phyloP scores from a whole-genome alignment of 2,888 invertebrate genomes.

The Cancer borealis region DNA sequence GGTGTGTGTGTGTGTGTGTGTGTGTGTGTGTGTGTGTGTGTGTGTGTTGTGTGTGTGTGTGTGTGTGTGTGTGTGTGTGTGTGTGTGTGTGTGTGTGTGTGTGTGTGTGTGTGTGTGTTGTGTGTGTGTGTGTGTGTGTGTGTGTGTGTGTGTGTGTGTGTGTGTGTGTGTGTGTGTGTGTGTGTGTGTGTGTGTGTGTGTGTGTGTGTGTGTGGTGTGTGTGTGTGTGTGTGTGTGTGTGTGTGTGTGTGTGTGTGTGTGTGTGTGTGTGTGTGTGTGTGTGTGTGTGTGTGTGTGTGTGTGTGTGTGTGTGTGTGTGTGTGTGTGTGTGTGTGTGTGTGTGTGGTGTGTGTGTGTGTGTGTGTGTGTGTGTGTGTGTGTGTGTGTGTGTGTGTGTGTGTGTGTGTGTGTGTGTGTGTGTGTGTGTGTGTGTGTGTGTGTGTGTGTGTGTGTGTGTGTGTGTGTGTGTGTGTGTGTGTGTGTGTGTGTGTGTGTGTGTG shows the following conservation, averaged over 20 bases:
- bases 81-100: background rate
- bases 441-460: background rate
- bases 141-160: slow-evolving; percentile 21
- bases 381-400: slow-evolving; percentile 17
- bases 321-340: background rate
- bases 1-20: slow-evolving; percentile 9
- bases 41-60: background rate
- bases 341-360: background rate
- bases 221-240: slow-evolving; percentile 15
- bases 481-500: background rate
- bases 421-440: background rate
- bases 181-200: background rate
- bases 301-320: background rate
- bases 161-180: background rate
- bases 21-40: background rate
- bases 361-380: background rate
- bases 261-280: background rate
- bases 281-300: background rate
- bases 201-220: background rate
- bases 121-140: background rate
- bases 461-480: slow-evolving; percentile 1
- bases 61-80: background rate
- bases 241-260: background rate
- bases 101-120: background rate
- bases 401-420: background rate